These are phyloP conservation scores for Atta colombica DNA, from an alignment of 1,140 invertebrate genomes.

Conservation along the genomic window DNA sequence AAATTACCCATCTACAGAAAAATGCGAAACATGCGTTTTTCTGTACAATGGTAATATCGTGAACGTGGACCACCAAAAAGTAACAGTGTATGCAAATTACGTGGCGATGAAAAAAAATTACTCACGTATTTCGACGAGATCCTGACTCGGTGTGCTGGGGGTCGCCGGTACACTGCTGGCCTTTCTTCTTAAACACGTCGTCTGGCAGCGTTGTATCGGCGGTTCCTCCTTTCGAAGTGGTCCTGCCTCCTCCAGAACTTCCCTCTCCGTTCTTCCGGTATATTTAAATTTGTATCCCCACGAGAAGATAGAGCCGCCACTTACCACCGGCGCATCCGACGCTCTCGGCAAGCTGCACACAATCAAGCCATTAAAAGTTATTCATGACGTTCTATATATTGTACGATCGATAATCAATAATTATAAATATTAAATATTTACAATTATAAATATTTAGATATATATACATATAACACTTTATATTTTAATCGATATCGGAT, in stretches of 20 bases:
- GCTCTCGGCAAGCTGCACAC: constrained; percentile 92
- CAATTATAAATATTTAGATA: no score
- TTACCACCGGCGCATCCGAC: constrained; percentile 94
- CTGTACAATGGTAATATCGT: no score
- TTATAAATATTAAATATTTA: no score
- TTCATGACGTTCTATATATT: not conserved
- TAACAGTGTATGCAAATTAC: constrained; percentile 8
- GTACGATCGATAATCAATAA: not conserved
- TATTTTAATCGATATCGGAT: no score
- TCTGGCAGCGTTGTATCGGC: constrained; percentile 87
- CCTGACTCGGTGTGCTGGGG: constrained; percentile 91
- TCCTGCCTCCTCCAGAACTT: constrained; percentile 92
- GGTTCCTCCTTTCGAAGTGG: constrained; percentile 88
- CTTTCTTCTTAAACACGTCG: constrained; percentile 90
- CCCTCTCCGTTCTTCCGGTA: constrained; percentile 94
- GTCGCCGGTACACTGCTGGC: constrained; percentile 94
- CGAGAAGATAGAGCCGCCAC: constrained; percentile 97
- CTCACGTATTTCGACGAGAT: constrained; percentile 86
- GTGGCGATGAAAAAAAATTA: constrained; percentile 54
- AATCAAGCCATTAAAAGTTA: constrained; percentile 6
- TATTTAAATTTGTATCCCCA: constrained; percentile 98
- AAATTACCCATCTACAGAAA: no score
- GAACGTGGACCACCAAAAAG: not conserved
- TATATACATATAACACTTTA: no score
- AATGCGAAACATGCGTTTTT: no score